Evolutionary conservation across 92 coral and sea anemone species (phyloP), one percentile per base, ranked within the genome.

Genomic region (Phenganax subtilis): DNA sequence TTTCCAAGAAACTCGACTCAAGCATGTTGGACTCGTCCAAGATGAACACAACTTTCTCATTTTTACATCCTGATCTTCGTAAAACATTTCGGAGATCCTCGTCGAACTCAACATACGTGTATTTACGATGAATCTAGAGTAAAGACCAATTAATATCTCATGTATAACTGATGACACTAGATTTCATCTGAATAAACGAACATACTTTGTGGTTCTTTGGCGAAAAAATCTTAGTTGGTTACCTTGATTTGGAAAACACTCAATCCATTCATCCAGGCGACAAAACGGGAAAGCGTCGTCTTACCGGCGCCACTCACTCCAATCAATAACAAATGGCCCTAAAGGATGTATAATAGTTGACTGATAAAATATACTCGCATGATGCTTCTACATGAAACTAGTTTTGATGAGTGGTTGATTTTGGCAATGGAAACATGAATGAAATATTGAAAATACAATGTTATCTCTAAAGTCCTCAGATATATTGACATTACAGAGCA

Each of bases 241-340:
- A 96, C 99, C 99, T 96, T 96, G 81, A 96, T 97, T 75, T 96
- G 99, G 89, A 96, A 96, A 64, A 96, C 93, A 67, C 93, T 92
- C 15, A 96, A 85, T 3, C 99, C 99, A 84, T 96, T 96, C 99
- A 96, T 96, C 99, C 99, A 96, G 5, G 99, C 99, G 9, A 96
- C 99, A 87, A 96, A 96, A 77, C 99, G 89, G 3, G 99, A 96
- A 78, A 96, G 68, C 1, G 99, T 96, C 71, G 99, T 96, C 82
- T 96, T 96, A 52, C 99, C 99, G 31, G 99, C 99, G 58, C 99
- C 99, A 81, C 99, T 96, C 9, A 92, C 99, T 51, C 99, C 99
- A 74, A 96, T 96, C 85, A 96, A 84, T 63, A 96, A 86, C 82
- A 96, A 87, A 75, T 96, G 99, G n/a, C 99, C 99, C 99, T 96